Evolutionary conservation across 2,797 vertebrate species (phyloP).

Genomic region (Babyrousa celebensis): DNA sequence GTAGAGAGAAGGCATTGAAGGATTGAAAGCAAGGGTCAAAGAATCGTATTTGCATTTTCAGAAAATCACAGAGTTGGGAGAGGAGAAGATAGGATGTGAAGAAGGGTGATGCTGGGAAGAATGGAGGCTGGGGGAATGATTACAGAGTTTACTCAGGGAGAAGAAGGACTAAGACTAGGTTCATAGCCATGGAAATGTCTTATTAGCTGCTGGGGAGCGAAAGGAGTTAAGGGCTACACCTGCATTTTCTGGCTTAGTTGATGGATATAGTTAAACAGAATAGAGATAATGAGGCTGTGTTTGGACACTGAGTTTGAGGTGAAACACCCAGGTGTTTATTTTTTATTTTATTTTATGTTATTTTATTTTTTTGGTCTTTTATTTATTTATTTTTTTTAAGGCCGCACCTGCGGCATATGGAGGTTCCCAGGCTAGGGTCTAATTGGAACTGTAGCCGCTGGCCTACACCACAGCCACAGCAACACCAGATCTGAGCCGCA

Average conservation of each 20-base stretch:
- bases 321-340: background rate
- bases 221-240: background rate
- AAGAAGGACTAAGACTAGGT: background rate
- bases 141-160: background rate
- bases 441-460: no score
- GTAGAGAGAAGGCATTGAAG: background rate
- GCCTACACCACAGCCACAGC: no score
- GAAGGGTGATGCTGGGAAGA: background rate
- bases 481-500: no score
- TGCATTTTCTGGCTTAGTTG: background rate
- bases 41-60: background rate
- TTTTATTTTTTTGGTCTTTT: no score
- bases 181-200: background rate
- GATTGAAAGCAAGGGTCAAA: background rate
- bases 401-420: no score
- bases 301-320: background rate
- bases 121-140: background rate
- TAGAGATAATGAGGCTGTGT: background rate
- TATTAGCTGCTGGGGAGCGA: background rate
- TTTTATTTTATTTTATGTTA: no score
- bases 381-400: no score
- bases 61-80: background rate
- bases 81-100: background rate
- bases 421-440: no score
- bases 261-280: background rate